phyloP scores from a whole-genome alignment of 2,888 invertebrate species.

The Petrolisthes cinctipes region DNA sequence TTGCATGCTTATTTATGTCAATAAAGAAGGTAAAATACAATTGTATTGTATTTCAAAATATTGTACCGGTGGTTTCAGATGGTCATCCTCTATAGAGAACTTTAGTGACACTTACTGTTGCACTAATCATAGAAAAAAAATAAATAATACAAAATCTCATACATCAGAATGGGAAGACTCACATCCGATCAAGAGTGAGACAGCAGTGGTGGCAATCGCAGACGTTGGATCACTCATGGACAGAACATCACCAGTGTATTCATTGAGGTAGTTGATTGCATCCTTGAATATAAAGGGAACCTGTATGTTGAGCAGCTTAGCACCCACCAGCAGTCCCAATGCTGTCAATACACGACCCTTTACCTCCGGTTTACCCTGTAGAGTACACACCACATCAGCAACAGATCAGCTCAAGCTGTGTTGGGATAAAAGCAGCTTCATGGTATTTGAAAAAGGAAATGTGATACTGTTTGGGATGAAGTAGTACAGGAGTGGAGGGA shows the following conservation, averaged over 20 bases:
- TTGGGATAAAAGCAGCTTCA: neutral
- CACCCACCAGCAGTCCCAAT: conserved; percentile 81
- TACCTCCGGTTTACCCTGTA: conserved; percentile 80
- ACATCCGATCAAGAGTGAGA: conserved; percentile 90
- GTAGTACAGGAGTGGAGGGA: too few species aligned
- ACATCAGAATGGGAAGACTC: conserved; percentile 70
- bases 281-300: conserved; percentile 98
- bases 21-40: too few species aligned
- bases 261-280: conserved; percentile 88
- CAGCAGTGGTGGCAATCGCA: conserved; percentile 82
- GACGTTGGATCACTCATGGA: conserved; percentile 68
- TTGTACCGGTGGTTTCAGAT: too few species aligned
- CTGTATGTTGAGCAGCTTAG: conserved; percentile 88
- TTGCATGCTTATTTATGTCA: too few species aligned
- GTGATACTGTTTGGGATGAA: too few species aligned
- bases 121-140: neutral
- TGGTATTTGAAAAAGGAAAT: neutral
- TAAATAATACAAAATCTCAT: neutral
- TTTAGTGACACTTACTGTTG: neutral
- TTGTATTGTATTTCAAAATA: too few species aligned
- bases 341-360: conserved; percentile 86
- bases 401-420: neutral
- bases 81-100: too few species aligned
- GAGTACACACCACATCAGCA: neutral
- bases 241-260: conserved; percentile 73